These are phyloP conservation scores for Henricia sp. DNA, from an alignment of 53 echinoderm and acorn worm species.

Conservation along the genomic window DNA sequence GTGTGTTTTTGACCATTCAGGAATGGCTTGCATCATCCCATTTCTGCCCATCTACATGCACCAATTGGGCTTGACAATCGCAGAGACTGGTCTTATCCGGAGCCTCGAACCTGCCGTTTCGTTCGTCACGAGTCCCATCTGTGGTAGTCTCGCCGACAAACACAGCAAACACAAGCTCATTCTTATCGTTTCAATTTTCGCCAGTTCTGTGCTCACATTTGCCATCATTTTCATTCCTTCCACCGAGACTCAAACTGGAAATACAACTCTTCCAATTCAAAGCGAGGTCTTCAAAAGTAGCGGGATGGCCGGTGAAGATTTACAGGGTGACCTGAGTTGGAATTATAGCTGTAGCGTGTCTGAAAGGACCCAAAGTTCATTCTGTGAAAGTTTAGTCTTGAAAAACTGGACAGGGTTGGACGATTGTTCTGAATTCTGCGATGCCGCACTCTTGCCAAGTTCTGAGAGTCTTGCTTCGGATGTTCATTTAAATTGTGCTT, in stretches of 20 bases:
- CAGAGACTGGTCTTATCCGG: conserved; percentile 83
- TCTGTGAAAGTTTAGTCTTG: conserved; percentile 7
- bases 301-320: neutral
- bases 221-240: conserved; percentile 81
- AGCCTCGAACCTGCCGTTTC: conserved; percentile 76
- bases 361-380: conserved; percentile 15
- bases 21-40: conserved; percentile 75
- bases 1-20: conserved; percentile 34
- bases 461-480: neutral
- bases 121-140: conserved; percentile 67
- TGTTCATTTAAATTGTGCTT: conserved; percentile 13
- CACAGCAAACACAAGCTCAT: conserved; percentile 76
- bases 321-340: conserved; percentile 1
- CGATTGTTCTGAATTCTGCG: conserved; percentile 24
- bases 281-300: neutral
- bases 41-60: conserved; percentile 93
- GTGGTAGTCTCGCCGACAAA: conserved; percentile 89
- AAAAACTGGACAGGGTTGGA: neutral
- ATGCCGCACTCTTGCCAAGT: conserved; percentile 4
- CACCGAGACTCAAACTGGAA: neutral
- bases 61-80: conserved; percentile 78
- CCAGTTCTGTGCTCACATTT: conserved; percentile 73
- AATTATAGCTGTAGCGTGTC: conserved; percentile 25
- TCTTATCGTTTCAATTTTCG: conserved; percentile 62
- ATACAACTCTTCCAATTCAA: neutral